Percentiles rank a stretch among this genome's conserved stretches.
These are phyloP conservation scores for Sesia bembeciformis DNA, from an alignment of 2,888 invertebrate genomes.

Conservation along the genomic window DNA sequence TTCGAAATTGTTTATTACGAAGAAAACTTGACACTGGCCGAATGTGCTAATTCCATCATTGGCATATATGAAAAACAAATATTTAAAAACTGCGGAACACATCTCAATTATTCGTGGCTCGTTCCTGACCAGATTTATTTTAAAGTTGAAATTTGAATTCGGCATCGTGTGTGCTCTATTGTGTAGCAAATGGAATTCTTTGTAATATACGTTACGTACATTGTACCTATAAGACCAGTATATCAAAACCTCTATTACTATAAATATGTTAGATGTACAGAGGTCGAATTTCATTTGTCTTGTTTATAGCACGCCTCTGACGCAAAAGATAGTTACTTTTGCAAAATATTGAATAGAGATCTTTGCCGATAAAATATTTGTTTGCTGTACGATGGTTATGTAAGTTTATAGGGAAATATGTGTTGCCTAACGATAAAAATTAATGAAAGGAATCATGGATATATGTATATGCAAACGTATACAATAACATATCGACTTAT, in stretches of 20 bases:
- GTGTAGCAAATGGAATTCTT: constrained; percentile 64
- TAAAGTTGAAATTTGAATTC: constrained; percentile 57
- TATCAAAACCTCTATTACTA: not conserved
- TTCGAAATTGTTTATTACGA: no score
- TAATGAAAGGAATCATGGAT: no score
- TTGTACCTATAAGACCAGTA: not conserved
- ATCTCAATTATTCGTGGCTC: not conserved
- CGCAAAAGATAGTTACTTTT: constrained; percentile 28
- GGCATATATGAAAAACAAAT: no score
- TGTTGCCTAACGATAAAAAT: constrained; percentile 14
- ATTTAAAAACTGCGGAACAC: not conserved
- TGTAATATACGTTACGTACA: constrained; percentile 21
- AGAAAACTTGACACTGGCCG: no score
- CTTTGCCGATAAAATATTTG: constrained; percentile 23
- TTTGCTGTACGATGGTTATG: constrained; percentile 31
- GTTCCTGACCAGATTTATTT: constrained; percentile 17
- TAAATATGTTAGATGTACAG: not conserved
- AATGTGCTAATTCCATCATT: no score
- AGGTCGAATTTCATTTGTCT: not conserved
- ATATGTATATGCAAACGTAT: no score
- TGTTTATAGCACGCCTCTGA: constrained; percentile 15
- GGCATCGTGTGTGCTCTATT: constrained; percentile 68
- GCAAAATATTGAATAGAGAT: constrained; percentile 41
- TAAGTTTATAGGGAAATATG: constrained; percentile 21
- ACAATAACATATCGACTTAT: no score